A percentile compares a stretch with the other conserved stretches of the same genome.
These are phyloP conservation scores for Cacatua alba DNA, from an alignment of 2,113 vertebrate species.

Conservation along the genomic window DNA sequence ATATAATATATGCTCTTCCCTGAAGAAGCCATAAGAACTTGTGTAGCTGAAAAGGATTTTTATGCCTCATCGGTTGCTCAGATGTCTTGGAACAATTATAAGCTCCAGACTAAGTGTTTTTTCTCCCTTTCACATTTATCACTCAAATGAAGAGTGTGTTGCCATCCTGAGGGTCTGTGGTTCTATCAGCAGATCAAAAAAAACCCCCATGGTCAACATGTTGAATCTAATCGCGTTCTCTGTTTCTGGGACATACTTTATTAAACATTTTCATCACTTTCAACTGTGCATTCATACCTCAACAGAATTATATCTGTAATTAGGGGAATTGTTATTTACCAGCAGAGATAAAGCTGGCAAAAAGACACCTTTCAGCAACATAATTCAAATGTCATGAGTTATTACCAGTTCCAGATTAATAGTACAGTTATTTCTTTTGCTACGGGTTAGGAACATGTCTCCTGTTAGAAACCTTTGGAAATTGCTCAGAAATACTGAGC, in stretches of 20 bases:
- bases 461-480: neutral
- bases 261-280: slow-evolving; percentile 74
- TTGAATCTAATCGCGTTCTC: slow-evolving; percentile 10
- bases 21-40: neutral
- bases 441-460: neutral
- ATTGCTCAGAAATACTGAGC: neutral
- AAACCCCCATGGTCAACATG: neutral
- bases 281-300: neutral
- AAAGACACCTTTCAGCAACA: slow-evolving; percentile 58
- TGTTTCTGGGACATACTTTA: slow-evolving; percentile 58
- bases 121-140: neutral
- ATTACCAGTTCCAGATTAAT: slow-evolving; percentile 45
- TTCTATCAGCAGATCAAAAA: neutral
- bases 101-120: neutral
- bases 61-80: neutral
- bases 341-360: slow-evolving; percentile 41
- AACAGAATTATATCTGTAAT: slow-evolving; percentile 75
- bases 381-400: slow-evolving; percentile 61
- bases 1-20: neutral
- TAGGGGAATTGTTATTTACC: slow-evolving; percentile 73
- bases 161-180: neutral
- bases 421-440: slow-evolving; percentile 13
- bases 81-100: neutral
- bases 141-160: neutral
- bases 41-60: neutral